These are phyloP conservation scores for Aspidoscelis tigris DNA, from an alignment of 2,113 vertebrate genomes.

Conservation along the genomic window DNA sequence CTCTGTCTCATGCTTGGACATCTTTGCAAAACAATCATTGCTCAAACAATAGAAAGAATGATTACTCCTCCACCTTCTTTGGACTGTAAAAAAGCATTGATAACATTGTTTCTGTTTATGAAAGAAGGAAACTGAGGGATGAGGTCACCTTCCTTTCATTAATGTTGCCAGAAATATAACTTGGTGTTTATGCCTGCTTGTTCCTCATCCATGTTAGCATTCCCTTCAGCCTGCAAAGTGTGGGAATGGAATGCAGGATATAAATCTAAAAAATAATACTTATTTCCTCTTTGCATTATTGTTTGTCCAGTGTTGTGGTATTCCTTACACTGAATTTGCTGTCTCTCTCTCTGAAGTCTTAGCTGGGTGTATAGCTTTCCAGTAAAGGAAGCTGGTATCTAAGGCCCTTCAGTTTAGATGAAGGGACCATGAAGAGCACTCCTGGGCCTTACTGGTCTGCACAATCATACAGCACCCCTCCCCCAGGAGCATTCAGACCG, in stretches of 20 bases:
- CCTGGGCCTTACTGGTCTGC: too few species aligned
- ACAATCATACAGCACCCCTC: too few species aligned
- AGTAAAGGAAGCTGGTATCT: not conserved
- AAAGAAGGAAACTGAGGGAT: not conserved
- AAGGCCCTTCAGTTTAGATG: not conserved
- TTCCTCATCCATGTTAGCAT: not conserved
- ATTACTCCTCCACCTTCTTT: not conserved
- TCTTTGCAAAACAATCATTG: not conserved
- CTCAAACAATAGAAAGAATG: not conserved
- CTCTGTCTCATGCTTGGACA: not conserved
- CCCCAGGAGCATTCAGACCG: too few species aligned
- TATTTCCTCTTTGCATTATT: not conserved
- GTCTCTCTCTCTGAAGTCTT: not conserved
- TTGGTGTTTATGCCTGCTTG: not conserved
- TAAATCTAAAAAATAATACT: too few species aligned
- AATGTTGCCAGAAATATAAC: not conserved
- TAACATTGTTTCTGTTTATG: conserved; percentile 5
- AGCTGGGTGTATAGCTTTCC: not conserved
- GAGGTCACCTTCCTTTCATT: not conserved
- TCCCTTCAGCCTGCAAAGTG: too few species aligned
- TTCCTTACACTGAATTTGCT: rapidly evolving
- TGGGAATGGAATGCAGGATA: too few species aligned
- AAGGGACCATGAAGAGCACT: too few species aligned
- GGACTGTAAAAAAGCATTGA: not conserved
- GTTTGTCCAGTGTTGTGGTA: not conserved